Evolutionary conservation across 2,797 vertebrate species (phyloP), one percentile per base, ranked within the genome.

Genomic region (Spinibarbus caldwelli): DNA sequence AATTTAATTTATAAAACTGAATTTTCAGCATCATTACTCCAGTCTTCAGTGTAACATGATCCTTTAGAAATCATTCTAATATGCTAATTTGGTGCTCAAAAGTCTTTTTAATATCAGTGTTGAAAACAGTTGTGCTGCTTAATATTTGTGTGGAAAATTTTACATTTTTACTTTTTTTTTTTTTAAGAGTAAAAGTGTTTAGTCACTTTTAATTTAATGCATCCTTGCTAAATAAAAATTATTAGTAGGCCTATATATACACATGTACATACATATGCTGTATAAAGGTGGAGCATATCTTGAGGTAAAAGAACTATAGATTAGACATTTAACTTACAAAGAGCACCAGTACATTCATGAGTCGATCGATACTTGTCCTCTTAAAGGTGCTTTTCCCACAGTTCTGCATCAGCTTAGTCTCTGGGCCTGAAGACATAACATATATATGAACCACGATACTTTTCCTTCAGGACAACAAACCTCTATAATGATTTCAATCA

Each of bases 341-440:
- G 78, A 99, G 86, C 82, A 99, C 98, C 0, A 99, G 93, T 84
- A 97, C 80, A 8, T 99, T 99, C 97, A 99, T 96, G 86, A 99
- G 96, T 1, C 95, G 96, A 90, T 99, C 98, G 0, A 99, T 96
- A 36, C 96, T 97, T 0, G 97, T 99, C 90, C 97, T 94, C 92
- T 99, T 99, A 86, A 99, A 97, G 2, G 93, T 96, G 85, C 91
- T 95, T 90, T 95, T 97, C 70, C 97, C 98, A 72, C 96, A 96
- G 92, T 99, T 99, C 91, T 99, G 97, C 98, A 99, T 99, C 83
- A 99, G 93, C 89, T 99, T 99, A 0, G 98, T 98, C 85, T 99
- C 98, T 79, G 96, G 97, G 73, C 98, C 98, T 99, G 90, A n/a
- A 86, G 85, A 78, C 66, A 21, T 92, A 87, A 85, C 83, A 82